Evolutionary conservation across 2,888 invertebrate species (phyloP).

Genomic region (Polydrusus cervinus): DNA sequence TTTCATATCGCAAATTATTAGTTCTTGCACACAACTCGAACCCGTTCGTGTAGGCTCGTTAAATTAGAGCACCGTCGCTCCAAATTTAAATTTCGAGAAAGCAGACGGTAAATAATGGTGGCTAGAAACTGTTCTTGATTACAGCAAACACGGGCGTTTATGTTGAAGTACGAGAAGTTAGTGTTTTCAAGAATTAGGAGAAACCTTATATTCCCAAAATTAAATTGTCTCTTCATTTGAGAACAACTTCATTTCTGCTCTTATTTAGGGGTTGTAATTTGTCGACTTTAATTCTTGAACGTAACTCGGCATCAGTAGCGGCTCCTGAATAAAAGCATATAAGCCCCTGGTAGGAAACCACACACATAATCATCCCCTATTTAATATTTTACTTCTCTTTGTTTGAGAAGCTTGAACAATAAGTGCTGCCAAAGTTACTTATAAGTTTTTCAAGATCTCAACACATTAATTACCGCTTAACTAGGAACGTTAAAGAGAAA

Average conservation of each 20-base stretch:
- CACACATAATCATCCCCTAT: no score
- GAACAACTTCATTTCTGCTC: conserved; percentile 24
- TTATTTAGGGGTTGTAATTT: conserved; percentile 4
- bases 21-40: no score
- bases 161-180: conserved; percentile 18
- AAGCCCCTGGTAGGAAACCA: no score
- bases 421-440: no score
- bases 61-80: conserved; percentile 27
- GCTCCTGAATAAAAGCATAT: no score
- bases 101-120: conserved; percentile 39
- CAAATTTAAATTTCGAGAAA: conserved; percentile 38
- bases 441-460: no score
- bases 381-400: no score
- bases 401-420: no score
- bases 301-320: neutral
- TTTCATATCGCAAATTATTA: no score
- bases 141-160: conserved; percentile 21
- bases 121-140: conserved; percentile 29
- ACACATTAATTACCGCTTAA: no score
- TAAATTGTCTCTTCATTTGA: conserved; percentile 24
- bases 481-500: no score
- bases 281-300: neutral
- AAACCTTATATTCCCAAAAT: conserved; percentile 27
- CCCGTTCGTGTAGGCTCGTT: neutral
- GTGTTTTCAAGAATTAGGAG: conserved; percentile 17